Evolutionary conservation across 2,113 vertebrate species (phyloP).

Genomic region (Brachirus orientalis): DNA sequence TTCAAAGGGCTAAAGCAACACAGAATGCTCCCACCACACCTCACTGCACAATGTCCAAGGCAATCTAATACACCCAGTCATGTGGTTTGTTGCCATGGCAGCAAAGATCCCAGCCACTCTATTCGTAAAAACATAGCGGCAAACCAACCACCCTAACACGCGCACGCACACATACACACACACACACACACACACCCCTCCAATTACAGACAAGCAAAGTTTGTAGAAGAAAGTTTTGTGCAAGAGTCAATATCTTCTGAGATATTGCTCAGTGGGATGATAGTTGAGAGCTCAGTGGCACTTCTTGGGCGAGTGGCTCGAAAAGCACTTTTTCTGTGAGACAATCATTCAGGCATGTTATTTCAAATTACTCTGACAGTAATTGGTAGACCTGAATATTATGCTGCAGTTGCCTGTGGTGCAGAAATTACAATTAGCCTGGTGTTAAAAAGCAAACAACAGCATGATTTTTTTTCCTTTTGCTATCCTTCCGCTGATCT

Average conservation of each 20-base stretch:
- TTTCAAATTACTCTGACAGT: conserved; percentile 61
- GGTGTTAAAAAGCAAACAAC: conserved; percentile 38
- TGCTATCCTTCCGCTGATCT: conserved; percentile 4
- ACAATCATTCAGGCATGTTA: conserved; percentile 42
- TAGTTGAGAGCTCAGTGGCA: conserved; percentile 25
- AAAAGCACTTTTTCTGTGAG: conserved; percentile 43
- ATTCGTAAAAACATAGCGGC: conserved; percentile 87
- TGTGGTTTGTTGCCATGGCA: conserved; percentile 96
- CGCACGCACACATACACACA: conserved; percentile 20
- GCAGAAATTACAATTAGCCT: conserved; percentile 51
- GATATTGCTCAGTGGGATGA: conserved; percentile 21
- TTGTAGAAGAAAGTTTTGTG: conserved; percentile 48
- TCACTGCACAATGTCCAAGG: conserved; percentile 84
- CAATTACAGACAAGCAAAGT: conserved; percentile 50
- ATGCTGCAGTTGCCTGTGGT: conserved; percentile 28
- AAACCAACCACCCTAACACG: conserved; percentile 24
- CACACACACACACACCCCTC: conserved; percentile 32
- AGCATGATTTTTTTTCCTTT: background rate
- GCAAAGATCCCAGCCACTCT: conserved; percentile 90
- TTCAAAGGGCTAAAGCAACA: conserved; percentile 83
- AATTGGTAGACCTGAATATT: conserved; percentile 53
- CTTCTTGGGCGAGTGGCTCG: conserved; percentile 31
- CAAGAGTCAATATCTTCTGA: conserved; percentile 44
- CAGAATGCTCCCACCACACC: conserved; percentile 82
- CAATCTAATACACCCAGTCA: conserved; percentile 98